Conservation (phyloP, 2,888 invertebrate genomes). For the Ditula angustiorana region DNA sequence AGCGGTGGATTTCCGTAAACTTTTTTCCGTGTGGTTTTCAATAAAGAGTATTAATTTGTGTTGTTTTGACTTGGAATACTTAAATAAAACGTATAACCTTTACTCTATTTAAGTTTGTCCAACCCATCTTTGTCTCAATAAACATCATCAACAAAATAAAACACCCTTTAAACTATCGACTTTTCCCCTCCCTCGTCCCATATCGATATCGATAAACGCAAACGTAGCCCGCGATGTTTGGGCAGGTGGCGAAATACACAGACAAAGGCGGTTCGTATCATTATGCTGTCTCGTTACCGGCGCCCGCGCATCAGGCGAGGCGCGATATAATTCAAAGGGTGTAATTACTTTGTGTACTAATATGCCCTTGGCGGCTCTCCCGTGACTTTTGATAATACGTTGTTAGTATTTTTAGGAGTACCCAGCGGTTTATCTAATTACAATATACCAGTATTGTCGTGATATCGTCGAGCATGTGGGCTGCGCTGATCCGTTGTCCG, state of each 20-base stretch:
- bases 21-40: too few relatives aligned
- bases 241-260: constrained; percentile 84
- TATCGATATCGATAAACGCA: constrained; percentile 46
- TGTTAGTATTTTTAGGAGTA: constrained; percentile 13
- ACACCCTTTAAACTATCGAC: not conserved
- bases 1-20: too few relatives aligned
- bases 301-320: constrained; percentile 70
- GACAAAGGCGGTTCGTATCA: constrained; percentile 80
- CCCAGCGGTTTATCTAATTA: not conserved
- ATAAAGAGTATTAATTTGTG: too few relatives aligned
- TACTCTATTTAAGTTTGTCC: too few relatives aligned
- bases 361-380: constrained; percentile 41
- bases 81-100: too few relatives aligned
- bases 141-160: not conserved
- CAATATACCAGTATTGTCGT: not conserved
- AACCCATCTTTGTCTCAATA: too few relatives aligned
- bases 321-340: constrained; percentile 73
- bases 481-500: too few relatives aligned
- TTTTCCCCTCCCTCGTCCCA: not conserved
- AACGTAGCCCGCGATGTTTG: constrained; percentile 69
- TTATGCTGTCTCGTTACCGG: constrained; percentile 84
- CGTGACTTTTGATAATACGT: constrained; percentile 29
- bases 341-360: constrained; percentile 77
- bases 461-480: too few relatives aligned
- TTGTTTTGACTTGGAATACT: too few relatives aligned